Conservation (phyloP, 2,113 vertebrate genomes). For the Siniperca chuatsi region DNA sequence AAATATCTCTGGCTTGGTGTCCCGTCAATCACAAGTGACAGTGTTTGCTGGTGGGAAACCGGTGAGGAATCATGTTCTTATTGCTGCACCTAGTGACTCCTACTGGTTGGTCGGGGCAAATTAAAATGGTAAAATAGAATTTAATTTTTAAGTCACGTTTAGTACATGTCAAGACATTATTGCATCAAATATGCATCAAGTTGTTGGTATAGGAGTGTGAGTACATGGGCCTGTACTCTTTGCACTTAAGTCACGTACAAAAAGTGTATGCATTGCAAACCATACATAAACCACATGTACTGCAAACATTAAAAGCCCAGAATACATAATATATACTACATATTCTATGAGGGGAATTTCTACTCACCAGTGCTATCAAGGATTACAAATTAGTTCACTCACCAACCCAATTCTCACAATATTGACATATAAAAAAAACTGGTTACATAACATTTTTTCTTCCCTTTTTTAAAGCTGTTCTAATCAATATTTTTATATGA, state of each 20-base stretch:
- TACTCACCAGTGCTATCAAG: not conserved
- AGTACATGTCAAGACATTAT: not conserved
- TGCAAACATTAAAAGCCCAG: not conserved
- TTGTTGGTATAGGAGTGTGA: not conserved
- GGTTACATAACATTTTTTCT: not conserved
- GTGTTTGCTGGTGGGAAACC: slow-evolving; percentile 1
- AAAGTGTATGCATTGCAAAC: not conserved
- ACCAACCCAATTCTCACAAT: not conserved
- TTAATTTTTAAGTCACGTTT: not conserved
- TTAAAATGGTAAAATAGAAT: not conserved
- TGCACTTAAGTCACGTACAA: not conserved
- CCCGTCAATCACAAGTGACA: not conserved
- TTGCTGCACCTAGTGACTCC: not conserved
- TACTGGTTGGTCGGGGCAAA: not conserved
- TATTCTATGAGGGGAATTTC: not conserved
- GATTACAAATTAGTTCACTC: not conserved
- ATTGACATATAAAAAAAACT: not conserved
- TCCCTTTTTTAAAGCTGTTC: not conserved
- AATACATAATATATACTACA: not conserved
- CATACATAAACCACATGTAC: not conserved
- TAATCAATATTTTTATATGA: not conserved
- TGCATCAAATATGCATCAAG: not conserved
- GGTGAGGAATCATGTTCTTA: slow-evolving; percentile 15
- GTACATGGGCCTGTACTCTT: not conserved
- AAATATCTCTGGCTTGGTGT: not conserved